Conservation (phyloP, 2,113 vertebrate genomes). For the Megaptera novaeangliae region DNA sequence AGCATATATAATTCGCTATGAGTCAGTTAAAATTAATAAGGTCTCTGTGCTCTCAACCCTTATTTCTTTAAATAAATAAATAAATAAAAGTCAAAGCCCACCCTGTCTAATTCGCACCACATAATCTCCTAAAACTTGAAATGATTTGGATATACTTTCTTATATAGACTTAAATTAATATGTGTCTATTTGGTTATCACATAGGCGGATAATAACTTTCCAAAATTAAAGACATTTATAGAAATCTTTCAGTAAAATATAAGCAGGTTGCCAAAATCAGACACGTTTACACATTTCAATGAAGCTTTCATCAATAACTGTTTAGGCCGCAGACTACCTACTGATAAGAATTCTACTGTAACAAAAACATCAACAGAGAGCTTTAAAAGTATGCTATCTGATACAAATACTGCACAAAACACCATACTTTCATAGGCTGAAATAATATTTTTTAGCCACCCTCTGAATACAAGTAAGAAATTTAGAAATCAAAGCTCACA, state of each 20-base stretch:
- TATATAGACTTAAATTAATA: not conserved
- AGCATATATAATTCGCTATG: not conserved
- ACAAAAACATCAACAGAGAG: not conserved
- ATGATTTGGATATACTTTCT: not conserved
- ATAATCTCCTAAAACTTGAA: not conserved
- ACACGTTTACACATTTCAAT: not conserved
- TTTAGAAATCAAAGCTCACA: not conserved
- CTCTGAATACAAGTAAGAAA: not conserved
- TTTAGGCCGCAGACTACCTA: not conserved
- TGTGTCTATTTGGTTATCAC: not conserved
- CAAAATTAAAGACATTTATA: not conserved
- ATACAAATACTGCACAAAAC: not conserved
- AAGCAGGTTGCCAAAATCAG: conserved; percentile 12
- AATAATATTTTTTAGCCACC: not conserved
- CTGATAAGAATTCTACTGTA: not conserved
- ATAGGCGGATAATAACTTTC: not conserved
- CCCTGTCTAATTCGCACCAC: not conserved
- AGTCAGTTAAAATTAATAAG: conserved; percentile 25
- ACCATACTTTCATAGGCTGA: not conserved
- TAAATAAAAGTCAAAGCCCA: not conserved
- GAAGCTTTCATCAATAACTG: not conserved
- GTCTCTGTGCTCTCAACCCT: not conserved
- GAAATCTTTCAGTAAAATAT: conserved; percentile 20
- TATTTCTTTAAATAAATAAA: not conserved
- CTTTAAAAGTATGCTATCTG: not conserved